Percentiles rank a stretch among this genome's conserved stretches.
Evolutionary conservation across 2,113 vertebrate species (phyloP).

Genomic region (Salvelinus namaycush): DNA sequence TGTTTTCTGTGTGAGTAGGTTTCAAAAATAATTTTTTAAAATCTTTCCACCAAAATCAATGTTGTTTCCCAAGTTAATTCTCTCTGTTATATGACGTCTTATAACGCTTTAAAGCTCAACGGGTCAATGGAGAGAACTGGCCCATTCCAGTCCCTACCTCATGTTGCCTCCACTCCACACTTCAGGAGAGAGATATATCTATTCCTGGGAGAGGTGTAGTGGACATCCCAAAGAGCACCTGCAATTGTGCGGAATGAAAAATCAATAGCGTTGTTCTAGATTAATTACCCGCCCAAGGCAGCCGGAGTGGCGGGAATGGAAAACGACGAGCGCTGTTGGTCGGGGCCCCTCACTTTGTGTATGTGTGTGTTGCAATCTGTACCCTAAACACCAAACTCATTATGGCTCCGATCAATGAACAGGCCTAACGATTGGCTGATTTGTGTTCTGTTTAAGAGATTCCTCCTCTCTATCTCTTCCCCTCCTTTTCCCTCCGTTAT

Average conservation of each 20-base stretch:
- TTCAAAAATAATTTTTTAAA: too few relatives aligned
- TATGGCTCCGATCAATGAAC: conserved; percentile 46
- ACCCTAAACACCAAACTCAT: conserved; percentile 43
- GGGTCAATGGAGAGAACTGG: background rate
- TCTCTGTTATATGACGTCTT: too few relatives aligned
- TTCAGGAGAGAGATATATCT: conserved; percentile 31
- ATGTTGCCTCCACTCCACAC: background rate
- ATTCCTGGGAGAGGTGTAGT: conserved; percentile 23
- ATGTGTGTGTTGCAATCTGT: background rate
- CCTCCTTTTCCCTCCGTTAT: background rate
- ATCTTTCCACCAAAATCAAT: too few relatives aligned
- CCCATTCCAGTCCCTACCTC: background rate
- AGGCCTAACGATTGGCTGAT: conserved; percentile 35
- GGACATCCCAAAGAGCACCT: conserved; percentile 34
- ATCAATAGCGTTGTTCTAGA: conserved; percentile 57
- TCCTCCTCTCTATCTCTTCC: background rate
- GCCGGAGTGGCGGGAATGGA: conserved; percentile 23
- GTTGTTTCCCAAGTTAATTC: too few relatives aligned
- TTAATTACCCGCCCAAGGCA: conserved; percentile 53
- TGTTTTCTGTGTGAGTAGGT: background rate
- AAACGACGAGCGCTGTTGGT: background rate
- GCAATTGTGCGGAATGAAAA: conserved; percentile 50
- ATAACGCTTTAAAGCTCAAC: too few relatives aligned
- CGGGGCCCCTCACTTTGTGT: background rate
- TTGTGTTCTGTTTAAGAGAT: conserved; percentile 12